phyloP scores from a whole-genome alignment of 2,113 vertebrate genomes.

The Aleadryas rufinucha region DNA sequence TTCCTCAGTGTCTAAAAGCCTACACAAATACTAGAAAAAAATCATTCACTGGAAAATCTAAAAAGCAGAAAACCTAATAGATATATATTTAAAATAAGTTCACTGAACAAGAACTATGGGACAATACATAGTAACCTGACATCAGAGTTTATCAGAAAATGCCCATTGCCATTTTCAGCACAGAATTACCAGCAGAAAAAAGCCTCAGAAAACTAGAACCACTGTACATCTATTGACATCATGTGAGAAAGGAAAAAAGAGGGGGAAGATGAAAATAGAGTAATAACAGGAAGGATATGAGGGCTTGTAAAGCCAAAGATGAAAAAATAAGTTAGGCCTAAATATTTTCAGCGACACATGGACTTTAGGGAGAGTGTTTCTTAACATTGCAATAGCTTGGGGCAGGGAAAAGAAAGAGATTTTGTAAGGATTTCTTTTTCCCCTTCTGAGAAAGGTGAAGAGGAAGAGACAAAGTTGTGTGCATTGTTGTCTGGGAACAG shows the following conservation, averaged over 20 bases:
- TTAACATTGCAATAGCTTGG: neutral
- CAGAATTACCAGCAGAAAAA: neutral
- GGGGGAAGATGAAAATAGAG: neutral
- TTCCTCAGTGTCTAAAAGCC: neutral
- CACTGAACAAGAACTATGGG: neutral
- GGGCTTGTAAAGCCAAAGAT: neutral
- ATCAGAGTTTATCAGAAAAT: neutral
- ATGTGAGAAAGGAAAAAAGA: neutral
- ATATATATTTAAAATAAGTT: neutral
- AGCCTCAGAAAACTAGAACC: neutral
- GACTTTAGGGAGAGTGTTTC: neutral
- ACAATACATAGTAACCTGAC: neutral
- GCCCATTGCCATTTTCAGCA: neutral
- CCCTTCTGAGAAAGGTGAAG: neutral
- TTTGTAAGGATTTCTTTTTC: neutral
- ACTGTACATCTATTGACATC: neutral
- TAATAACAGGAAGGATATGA: neutral
- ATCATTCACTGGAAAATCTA: neutral
- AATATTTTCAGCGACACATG: neutral
- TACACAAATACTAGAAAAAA: neutral
- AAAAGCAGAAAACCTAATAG: neutral
- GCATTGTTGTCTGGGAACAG: neutral
- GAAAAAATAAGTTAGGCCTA: neutral
- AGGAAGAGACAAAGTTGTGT: neutral
- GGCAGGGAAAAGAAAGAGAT: neutral